Percentiles rank a stretch among this genome's conserved stretches.
Evolutionary conservation across 1,140 invertebrate genomes (phyloP).

Genomic region (Drosophila elegans): DNA sequence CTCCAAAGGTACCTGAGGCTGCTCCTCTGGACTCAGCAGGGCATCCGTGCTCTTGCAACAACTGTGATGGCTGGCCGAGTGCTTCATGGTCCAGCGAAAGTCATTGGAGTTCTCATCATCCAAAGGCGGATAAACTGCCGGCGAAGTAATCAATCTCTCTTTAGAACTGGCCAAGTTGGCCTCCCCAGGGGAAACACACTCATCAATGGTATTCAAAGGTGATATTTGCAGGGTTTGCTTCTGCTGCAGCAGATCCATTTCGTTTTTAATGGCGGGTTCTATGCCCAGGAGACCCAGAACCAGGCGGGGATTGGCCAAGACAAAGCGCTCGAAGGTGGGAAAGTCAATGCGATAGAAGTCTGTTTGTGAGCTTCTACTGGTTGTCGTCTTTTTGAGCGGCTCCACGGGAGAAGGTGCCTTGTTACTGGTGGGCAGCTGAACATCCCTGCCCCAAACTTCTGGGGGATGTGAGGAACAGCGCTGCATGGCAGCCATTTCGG

Average conservation of each 20-base stretch:
- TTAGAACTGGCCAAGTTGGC: constrained; percentile 56
- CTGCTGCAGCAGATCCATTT: constrained; percentile 80
- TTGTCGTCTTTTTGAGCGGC: constrained; percentile 30
- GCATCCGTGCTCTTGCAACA: constrained; percentile 82
- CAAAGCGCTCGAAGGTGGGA: constrained; percentile 76
- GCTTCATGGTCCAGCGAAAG: constrained; percentile 81
- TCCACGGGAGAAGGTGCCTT: constrained; percentile 46
- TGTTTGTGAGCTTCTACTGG: constrained; percentile 72
- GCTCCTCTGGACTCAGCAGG: constrained; percentile 63
- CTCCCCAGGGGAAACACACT: constrained; percentile 69
- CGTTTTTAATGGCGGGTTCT: constrained; percentile 70
- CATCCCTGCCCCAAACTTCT: constrained; percentile 87
- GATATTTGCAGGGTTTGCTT: constrained; percentile 78
- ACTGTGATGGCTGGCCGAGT: constrained; percentile 72
- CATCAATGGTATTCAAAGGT: constrained; percentile 77
- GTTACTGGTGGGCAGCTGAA: constrained; percentile 63
- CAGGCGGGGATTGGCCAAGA: constrained; percentile 79
- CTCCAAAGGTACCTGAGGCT: constrained; percentile 4
- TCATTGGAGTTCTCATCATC: constrained; percentile 81
- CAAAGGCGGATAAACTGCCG: constrained; percentile 49
- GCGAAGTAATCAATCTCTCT: constrained; percentile 44
- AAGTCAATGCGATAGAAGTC: constrained; percentile 82
- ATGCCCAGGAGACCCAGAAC: constrained; percentile 81
- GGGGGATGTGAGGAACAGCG: constrained; percentile 92
- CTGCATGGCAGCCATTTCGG: constrained; percentile 63